A percentile compares a stretch with the other conserved stretches of the same genome.
Evolutionary conservation across 2,113 vertebrate species (phyloP).

Genomic region (Vireo altiloquus): DNA sequence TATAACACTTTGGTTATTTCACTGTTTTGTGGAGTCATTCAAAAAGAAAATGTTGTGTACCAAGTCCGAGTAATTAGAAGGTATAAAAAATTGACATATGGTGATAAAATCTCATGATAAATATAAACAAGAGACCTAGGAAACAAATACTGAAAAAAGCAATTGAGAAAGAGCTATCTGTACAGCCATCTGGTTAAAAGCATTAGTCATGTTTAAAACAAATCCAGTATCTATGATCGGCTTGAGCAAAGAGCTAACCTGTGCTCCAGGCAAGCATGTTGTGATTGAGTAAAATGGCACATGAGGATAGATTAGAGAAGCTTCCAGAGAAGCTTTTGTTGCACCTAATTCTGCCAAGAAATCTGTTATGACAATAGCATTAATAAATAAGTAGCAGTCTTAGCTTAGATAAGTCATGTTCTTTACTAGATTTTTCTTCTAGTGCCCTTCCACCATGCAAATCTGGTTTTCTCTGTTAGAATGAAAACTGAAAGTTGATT

Average conservation of each 20-base stretch:
- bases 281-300: background rate
- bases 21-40: background rate
- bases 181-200: background rate
- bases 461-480: background rate
- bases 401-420: background rate
- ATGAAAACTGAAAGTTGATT: background rate
- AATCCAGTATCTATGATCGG: background rate
- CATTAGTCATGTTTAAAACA: background rate
- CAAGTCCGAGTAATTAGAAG: background rate
- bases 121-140: background rate
- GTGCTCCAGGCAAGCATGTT: background rate
- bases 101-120: background rate
- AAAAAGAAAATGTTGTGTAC: background rate
- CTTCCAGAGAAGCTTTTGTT: background rate
- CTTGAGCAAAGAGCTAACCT: background rate
- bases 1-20: background rate
- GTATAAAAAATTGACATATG: background rate
- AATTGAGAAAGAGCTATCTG: background rate
- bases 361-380: background rate
- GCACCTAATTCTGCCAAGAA: background rate
- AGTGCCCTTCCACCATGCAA: background rate
- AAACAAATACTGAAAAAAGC: background rate
- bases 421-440: conserved; percentile 12
- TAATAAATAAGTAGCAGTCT: background rate
- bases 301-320: background rate